Base-by-base conservation (phyloP, 2,888 invertebrate species). In the Tetheella fluctuosa region DNA sequence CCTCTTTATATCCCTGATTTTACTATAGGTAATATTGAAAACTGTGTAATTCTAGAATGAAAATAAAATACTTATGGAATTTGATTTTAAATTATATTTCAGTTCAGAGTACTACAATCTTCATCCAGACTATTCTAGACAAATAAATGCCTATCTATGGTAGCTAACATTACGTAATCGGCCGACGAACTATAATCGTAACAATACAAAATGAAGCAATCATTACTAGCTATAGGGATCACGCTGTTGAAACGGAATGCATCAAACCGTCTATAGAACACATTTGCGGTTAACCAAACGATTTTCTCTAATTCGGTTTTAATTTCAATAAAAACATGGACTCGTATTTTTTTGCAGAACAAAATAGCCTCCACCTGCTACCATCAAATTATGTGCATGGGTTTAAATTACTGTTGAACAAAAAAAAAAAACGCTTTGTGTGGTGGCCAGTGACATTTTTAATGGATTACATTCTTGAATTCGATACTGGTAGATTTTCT, bases 251-350 rank as follows among this genome's bases (percentile, higher is more conserved):
- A 68, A 66, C 59, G 13, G 68, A 71, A 71, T 72, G 71, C 71
- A 66, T 71, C 59, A 69, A 69, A 71, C 61, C 63, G 66, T 65
- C 72, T 70, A 76, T 79, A 80, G 80, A 83, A 80, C 67, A 73
- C 77, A 79, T 84, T 86, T 85, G 89, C 77, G 89, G 90, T 86
- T 80, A 79, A 81, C 84, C 85, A 68, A 80, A 80, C 80, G 73
- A 86, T 87, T 84, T 83, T 79, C 81, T 85, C 81, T 88, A 87
- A 89, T 88, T 86, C 78, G 64, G 75, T 81, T 89, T 88, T 86
- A 88, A 87, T 88, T 88, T 83, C 72, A 83, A 81, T 82, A 81
- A 85, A 83, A 85, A 81, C 73, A 74, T 62, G 64, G 64, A 65
- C 63, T 60, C 57, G 57, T 56, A 68, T 60, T 64, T 68, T 72